Base-by-base conservation (phyloP, 2,113 vertebrate genomes). In the Meriones unguiculatus region DNA sequence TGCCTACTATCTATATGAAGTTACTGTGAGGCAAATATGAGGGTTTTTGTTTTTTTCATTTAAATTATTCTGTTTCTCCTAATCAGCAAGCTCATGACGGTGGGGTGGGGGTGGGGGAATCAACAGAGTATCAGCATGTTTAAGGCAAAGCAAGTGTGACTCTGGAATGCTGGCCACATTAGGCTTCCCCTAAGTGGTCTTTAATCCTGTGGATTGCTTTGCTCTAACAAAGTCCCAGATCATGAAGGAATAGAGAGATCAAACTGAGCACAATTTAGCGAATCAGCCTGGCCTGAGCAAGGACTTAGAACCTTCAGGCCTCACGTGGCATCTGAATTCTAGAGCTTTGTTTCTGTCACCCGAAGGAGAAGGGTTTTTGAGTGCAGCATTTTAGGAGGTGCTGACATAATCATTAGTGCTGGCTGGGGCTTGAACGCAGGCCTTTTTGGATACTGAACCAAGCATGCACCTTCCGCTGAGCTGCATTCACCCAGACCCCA, bases 11-110 rank as follows among this genome's bases (percentile, higher is more conserved):
- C 1, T 14, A 8, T 54, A 41, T 72, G 41, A 80, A 50, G 7
- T 82, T 38, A 41, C 9, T 25, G 52, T 59, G 50, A 87, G 70
- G 86, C 57, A 73, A 96, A 94, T 15, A 92, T 28, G 12, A 13
- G 24, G 46, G 46, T 46, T 46, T 46, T 46, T 46, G 46, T 46
- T 46, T 46, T 81, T 78, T 76, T 57, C 54, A 10, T 62, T 86
- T 62, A 76, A 95, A 62, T 59, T 73, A 90, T 46, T 62, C 32
- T 28, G n/a, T 90, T 91, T 94, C 38, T 28, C 13, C 50, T 89
- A 75, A 69, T 69, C 35, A 75, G 77, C 46, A 69, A 96, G 70
- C 28, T 38, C 46, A 81, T 0, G 8, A 14, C 72, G 76, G 69
- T 20, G 90, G 59, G 80, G 46, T 13, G 8, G 6, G 50, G 28